Evolutionary conservation across 2,113 vertebrate genomes (phyloP).

Genomic region (Kryptolebias marmoratus): DNA sequence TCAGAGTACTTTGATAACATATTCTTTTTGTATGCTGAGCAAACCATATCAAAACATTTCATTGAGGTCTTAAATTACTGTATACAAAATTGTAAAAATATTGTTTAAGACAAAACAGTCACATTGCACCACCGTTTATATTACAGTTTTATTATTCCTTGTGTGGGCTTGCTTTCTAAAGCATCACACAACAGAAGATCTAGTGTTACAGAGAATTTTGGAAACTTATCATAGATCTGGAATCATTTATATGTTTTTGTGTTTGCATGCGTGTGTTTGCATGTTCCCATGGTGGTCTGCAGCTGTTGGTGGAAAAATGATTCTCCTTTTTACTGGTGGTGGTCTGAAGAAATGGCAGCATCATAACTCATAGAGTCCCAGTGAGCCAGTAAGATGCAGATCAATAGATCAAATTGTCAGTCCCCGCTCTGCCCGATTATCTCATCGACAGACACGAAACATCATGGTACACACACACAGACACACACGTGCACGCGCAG

Average conservation of each 20-base stretch:
- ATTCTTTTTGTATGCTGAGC: neutral
- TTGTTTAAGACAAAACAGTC: too few species aligned
- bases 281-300: conserved; percentile 27
- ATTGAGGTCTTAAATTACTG: neutral
- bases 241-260: neutral
- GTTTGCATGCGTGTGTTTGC: neutral
- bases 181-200: too few species aligned
- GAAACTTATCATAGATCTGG: neutral
- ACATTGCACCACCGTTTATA: neutral
- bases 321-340: conserved; percentile 51
- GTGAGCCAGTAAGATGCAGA: conserved; percentile 54
- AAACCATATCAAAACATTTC: neutral
- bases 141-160: neutral
- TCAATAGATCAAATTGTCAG: conserved; percentile 78
- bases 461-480: conserved; percentile 40
- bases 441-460: conserved; percentile 62
- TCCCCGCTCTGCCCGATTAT: conserved; percentile 67
- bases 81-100: too few species aligned
- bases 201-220: too few species aligned
- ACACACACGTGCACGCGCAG: conserved; percentile 10
- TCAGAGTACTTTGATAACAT: neutral
- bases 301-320: conserved; percentile 34
- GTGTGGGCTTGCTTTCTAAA: neutral
- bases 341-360: conserved; percentile 56
- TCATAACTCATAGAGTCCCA: conserved; percentile 68